Base-by-base conservation (phyloP, 2,888 invertebrate genomes). In the Cylindroiulus punctatus region DNA sequence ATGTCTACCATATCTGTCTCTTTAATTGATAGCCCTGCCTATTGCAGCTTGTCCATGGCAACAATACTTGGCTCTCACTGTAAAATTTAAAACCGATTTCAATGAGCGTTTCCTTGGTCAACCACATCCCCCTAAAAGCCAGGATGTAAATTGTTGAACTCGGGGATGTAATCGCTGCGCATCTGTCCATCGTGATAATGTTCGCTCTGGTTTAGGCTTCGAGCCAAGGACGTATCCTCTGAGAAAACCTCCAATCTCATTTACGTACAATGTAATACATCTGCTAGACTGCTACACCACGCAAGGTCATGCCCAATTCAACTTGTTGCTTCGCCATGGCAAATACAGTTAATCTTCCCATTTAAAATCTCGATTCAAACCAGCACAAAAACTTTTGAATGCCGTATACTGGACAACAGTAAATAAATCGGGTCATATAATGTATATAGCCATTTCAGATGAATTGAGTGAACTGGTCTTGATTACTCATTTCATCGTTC, bases 291-390 rank as follows among this genome's bases (percentile, higher is more conserved):
- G 7, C 36, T 36, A 36, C 36, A 7, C 36, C 3, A 76, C 17
- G 30, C 76, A 76, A 76, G 76, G 76, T 52, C 52, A 52, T n/a
- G 19, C 76, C 76, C 26, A 26, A 65, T 76, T 26, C 30, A 17
- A 17, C 26, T 30, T 32, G 76, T 32, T 30, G 76, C 26, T 76
- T 30, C 76, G 30, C 76, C 10, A 76, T 76, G 14, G 30, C 30
- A 76, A 76, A 30, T 76, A 76, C 76, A 76, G 76, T 76, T 76
- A 76, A 76, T 76, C 65, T 65, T 76, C 76, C 76, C 76, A 76
- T 76, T 76, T 76, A 76, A 76, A 76, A 76, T 30, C 76, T 65
- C 57, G 57, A 65, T 26, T 26, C 7, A 22, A 65, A 22, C 26
- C 76, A 76, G 4, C 12, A 76, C 17, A 76, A 12, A 30, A 76